phyloP scores from a whole-genome alignment of 2,797 vertebrate species.

The Fratercula arctica region DNA sequence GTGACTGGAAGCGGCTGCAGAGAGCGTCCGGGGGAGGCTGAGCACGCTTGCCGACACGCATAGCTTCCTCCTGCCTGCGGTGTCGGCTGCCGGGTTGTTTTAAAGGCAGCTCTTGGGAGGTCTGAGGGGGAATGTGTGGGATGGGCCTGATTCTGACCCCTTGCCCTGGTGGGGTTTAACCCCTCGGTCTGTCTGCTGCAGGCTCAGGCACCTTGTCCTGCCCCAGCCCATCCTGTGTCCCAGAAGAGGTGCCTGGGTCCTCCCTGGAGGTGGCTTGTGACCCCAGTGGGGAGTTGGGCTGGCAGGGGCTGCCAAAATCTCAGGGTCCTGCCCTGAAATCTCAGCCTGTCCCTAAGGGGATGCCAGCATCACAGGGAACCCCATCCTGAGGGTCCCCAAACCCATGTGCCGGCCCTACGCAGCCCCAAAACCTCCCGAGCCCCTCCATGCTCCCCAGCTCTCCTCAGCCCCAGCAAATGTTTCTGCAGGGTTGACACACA shows the following conservation, averaged over 20 bases:
- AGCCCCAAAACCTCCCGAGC: not conserved
- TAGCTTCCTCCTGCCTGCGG: not conserved
- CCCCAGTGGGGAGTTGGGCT: not conserved
- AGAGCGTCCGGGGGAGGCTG: constrained; percentile 2
- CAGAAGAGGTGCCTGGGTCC: not conserved
- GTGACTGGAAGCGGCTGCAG: constrained; percentile 36
- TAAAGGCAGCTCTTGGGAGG: not conserved
- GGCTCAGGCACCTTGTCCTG: not conserved
- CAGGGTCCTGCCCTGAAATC: not conserved
- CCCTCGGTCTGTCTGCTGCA: accelerated
- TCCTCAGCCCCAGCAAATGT: not conserved
- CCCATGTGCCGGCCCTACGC: not conserved
- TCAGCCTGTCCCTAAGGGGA: not conserved
- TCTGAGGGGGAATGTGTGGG: not conserved
- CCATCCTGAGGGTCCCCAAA: not conserved
- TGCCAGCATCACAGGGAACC: not conserved
- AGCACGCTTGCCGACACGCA: not conserved
- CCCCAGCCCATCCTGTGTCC: not conserved
- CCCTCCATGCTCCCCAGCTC: not conserved
- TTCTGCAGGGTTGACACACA: accelerated
- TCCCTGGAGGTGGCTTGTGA: not conserved
- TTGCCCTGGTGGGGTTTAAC: not conserved
- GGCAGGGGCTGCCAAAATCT: not conserved
- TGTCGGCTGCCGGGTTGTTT: not conserved
- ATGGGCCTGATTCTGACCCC: not conserved